Conservation (phyloP, 2,888 invertebrate species). For the Elegia similella region DNA sequence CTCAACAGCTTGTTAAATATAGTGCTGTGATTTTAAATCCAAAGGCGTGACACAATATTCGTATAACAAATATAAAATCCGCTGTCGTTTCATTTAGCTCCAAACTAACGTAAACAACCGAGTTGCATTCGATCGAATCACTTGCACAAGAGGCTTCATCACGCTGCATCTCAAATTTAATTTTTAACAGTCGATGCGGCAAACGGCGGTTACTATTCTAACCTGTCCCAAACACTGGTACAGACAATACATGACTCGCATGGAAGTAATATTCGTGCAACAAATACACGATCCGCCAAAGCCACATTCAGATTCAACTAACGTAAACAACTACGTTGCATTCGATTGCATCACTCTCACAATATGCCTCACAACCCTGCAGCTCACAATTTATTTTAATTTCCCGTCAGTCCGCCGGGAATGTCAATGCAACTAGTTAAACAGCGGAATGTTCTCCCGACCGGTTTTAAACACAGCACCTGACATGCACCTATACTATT, state of each 20-base stretch:
- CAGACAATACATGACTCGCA: too few species aligned
- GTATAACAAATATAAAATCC: conserved; percentile 31
- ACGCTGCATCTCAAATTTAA: conserved; percentile 67
- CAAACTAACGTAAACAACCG: conserved; percentile 56
- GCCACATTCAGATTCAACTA: conserved; percentile 53
- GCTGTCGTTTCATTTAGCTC: conserved; percentile 50
- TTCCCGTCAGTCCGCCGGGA: too few species aligned
- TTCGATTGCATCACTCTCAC: conserved; percentile 66
- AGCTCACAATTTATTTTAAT: conserved; percentile 70
- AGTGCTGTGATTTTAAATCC: too few species aligned
- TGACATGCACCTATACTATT: too few species aligned
- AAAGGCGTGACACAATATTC: background rate
- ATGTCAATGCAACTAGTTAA: too few species aligned
- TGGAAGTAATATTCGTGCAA: background rate
- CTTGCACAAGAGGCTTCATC: conserved; percentile 70
- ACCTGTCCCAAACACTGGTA: too few species aligned
- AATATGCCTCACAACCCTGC: conserved; percentile 64
- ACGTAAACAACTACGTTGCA: conserved; percentile 54
- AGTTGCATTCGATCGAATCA: conserved; percentile 62
- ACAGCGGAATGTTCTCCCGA: too few species aligned
- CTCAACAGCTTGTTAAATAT: too few species aligned
- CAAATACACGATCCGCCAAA: conserved; percentile 42
- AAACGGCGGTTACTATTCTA: too few species aligned
- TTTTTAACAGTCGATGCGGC: conserved; percentile 49
- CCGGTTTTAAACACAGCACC: too few species aligned